A percentile compares a stretch with the other conserved stretches of the same genome.
phyloP scores from a whole-genome alignment of 2,888 invertebrate genomes.

The Atethmia centrago region DNA sequence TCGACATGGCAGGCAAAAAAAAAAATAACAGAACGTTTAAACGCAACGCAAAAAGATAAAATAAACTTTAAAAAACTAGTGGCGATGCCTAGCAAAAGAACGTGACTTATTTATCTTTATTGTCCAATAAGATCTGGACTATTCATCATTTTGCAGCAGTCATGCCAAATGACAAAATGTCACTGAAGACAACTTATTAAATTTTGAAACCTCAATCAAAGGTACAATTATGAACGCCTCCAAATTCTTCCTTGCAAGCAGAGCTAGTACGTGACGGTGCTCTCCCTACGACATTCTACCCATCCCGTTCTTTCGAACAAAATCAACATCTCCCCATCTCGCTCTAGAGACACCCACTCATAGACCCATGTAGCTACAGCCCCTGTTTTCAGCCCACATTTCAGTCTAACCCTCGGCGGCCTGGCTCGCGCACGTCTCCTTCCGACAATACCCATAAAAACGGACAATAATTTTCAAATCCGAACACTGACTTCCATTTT shows the following conservation, averaged over 20 bases:
- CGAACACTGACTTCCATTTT: constrained; percentile 65
- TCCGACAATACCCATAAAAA: constrained; percentile 42
- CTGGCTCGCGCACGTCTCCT: constrained; percentile 67
- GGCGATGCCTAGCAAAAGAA: background rate
- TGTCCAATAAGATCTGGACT: constrained; percentile 1
- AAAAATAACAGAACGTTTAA: background rate
- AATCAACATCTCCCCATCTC: constrained; percentile 66
- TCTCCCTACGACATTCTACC: constrained; percentile 72
- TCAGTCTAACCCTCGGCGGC: constrained; percentile 80
- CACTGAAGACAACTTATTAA: constrained; percentile 76
- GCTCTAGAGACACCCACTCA: constrained; percentile 84
- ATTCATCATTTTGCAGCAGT: constrained; percentile 52
- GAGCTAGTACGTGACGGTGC: constrained; percentile 77
- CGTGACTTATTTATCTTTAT: background rate
- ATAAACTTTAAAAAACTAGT: background rate
- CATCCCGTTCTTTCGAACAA: constrained; percentile 65
- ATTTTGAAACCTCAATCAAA: constrained; percentile 84
- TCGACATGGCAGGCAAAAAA: no score
- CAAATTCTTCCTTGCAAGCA: constrained; percentile 83
- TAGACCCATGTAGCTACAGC: constrained; percentile 74
- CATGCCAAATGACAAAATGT: constrained; percentile 56
- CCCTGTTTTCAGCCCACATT: constrained; percentile 84
- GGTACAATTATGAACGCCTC: constrained; percentile 85
- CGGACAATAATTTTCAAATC: constrained; percentile 70
- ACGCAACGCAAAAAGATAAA: background rate